A percentile compares a stretch with the other conserved stretches of the same genome.
These are phyloP conservation scores for Crypturellus tataupa DNA, from an alignment of 2,797 vertebrate genomes.

Conservation along the genomic window DNA sequence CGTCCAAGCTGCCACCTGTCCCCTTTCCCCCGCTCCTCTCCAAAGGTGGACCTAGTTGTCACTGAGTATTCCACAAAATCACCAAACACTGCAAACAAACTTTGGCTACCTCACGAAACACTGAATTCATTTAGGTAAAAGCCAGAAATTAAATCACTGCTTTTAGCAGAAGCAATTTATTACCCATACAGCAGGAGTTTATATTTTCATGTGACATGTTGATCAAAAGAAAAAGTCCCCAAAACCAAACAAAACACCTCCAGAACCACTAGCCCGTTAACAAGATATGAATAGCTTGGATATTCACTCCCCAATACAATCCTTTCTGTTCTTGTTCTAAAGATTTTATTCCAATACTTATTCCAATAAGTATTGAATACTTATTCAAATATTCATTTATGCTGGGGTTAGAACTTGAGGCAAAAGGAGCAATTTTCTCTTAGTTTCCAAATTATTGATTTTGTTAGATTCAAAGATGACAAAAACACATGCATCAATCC, in stretches of 20 bases:
- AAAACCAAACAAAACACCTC: not conserved
- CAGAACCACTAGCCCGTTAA: not conserved
- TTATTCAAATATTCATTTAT: not conserved
- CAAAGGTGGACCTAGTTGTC: fast-evolving
- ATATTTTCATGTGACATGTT: not conserved
- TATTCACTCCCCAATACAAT: not conserved
- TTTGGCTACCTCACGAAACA: not conserved
- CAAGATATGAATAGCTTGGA: not conserved
- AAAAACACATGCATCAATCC: not conserved
- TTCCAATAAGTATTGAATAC: too few species aligned
- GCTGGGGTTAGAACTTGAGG: not conserved
- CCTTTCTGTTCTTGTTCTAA: not conserved
- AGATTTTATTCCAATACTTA: not conserved
- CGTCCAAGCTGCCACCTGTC: fast-evolving
- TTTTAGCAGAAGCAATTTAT: not conserved
- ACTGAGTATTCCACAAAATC: not conserved
- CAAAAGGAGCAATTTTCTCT: not conserved
- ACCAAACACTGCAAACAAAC: not conserved
- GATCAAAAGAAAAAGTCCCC: not conserved
- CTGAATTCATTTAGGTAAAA: not conserved
- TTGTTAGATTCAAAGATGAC: not conserved
- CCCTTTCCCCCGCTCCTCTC: fast-evolving
- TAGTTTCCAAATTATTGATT: not conserved
- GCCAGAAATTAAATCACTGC: not conserved
- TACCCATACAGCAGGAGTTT: not conserved